Evolutionary conservation across 1,140 invertebrate species (phyloP).

Genomic region (Potamilus streckersoni): DNA sequence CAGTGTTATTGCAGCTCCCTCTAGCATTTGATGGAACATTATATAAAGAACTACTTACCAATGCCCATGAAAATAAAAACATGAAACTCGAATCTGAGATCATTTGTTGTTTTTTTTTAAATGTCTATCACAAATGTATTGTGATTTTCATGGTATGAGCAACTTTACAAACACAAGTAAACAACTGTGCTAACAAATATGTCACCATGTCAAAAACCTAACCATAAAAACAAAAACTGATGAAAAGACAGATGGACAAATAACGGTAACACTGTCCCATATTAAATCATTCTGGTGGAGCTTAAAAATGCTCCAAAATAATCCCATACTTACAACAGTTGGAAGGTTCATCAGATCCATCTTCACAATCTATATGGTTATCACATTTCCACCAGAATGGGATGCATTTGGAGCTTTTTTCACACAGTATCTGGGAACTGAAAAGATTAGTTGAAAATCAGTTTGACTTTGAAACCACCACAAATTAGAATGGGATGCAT

Average conservation of each 20-base stretch:
- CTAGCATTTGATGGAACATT: too few relatives aligned
- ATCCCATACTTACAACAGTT: neutral
- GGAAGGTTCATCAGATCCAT: slow-evolving; percentile 86
- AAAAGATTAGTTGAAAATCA: slow-evolving; percentile 21
- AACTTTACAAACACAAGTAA: neutral
- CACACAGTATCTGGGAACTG: slow-evolving; percentile 82
- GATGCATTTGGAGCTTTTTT: slow-evolving; percentile 79
- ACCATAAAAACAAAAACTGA: too few relatives aligned
- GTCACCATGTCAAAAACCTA: neutral
- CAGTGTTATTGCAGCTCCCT: too few relatives aligned
- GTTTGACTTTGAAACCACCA: too few relatives aligned
- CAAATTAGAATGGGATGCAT: slow-evolving; percentile 75
- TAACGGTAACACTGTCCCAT: neutral
- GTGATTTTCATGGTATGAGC: too few relatives aligned
- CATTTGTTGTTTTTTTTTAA: neutral
- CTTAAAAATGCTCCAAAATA: neutral
- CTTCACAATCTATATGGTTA: slow-evolving; percentile 89
- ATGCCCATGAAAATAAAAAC: too few relatives aligned
- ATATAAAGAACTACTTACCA: too few relatives aligned
- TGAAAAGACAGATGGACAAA: too few relatives aligned
- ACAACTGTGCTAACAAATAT: neutral
- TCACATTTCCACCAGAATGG: slow-evolving; percentile 77
- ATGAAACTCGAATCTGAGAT: neutral
- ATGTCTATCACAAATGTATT: neutral
- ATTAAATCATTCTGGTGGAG: too few relatives aligned